Evolutionary conservation across 2,888 invertebrate species (phyloP).

Genomic region (Agrotis ipsilon): DNA sequence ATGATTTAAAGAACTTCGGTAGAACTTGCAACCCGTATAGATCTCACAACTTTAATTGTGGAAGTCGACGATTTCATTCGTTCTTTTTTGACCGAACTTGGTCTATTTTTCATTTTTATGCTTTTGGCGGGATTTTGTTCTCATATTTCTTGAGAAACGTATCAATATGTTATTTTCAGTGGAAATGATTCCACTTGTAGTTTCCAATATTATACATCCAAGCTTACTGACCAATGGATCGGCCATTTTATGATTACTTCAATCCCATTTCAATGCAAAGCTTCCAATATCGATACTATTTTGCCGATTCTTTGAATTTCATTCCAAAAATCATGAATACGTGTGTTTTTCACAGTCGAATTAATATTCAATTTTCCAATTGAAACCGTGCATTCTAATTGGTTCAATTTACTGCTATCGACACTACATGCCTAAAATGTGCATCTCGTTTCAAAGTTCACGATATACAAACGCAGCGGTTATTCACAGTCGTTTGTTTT

Average conservation of each 20-base stretch:
- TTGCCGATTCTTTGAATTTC: background rate
- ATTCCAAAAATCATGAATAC: background rate
- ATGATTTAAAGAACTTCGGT: slow-evolving; percentile 5
- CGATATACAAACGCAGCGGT: background rate
- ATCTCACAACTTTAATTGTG: background rate
- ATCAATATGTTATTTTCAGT: too few relatives aligned
- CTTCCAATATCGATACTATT: background rate
- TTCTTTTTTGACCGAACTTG: slow-evolving; percentile 4
- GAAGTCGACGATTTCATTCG: background rate
- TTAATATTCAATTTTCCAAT: slow-evolving; percentile 34
- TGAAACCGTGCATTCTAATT: slow-evolving; percentile 26
- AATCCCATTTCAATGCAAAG: background rate
- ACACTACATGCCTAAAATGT: slow-evolving; percentile 24
- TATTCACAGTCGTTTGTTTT: slow-evolving; percentile 30
- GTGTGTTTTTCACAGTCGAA: background rate
- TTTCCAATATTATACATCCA: too few relatives aligned
- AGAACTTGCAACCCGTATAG: background rate
- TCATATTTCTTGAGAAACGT: background rate
- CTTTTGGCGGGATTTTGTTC: slow-evolving; percentile 13
- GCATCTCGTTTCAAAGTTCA: slow-evolving; percentile 23
- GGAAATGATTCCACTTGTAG: too few relatives aligned
- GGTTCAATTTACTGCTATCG: slow-evolving; percentile 27
- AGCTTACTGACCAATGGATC: too few relatives aligned
- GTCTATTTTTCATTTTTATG: slow-evolving; percentile 24
- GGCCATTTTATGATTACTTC: background rate